phyloP scores from a whole-genome alignment of 2,888 invertebrate species.

The Torymus auratus region DNA sequence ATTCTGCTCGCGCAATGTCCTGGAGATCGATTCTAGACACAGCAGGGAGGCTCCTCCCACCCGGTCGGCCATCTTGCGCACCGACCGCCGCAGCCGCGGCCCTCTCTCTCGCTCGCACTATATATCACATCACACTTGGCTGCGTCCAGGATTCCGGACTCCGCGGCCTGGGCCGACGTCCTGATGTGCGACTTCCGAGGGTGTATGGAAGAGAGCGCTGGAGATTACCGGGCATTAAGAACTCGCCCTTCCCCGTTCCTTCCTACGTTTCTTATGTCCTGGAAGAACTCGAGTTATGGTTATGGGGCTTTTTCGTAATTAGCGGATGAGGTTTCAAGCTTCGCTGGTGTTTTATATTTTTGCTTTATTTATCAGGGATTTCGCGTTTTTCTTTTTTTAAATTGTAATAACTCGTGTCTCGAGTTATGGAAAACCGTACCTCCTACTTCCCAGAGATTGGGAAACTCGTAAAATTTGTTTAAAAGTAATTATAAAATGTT shows the following conservation, averaged over 20 bases:
- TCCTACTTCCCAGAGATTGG: no score
- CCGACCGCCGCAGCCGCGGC: slow-evolving; percentile 65
- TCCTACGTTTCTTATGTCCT: not conserved
- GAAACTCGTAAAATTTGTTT: no score
- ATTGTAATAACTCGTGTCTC: no score
- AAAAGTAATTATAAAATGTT: no score
- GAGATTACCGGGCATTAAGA: not conserved
- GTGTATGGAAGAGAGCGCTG: not conserved
- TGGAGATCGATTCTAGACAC: slow-evolving; percentile 74
- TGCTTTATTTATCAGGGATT: no score
- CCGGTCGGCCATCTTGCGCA: slow-evolving; percentile 75
- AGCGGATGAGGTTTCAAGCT: no score
- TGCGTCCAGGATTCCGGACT: slow-evolving; percentile 67
- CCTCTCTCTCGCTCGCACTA: slow-evolving; percentile 63
- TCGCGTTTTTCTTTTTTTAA: no score
- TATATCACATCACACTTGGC: slow-evolving; percentile 75
- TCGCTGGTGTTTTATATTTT: no score
- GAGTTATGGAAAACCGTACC: no score
- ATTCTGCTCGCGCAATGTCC: slow-evolving; percentile 60
- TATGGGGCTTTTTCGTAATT: no score
- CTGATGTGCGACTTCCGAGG: not conserved
- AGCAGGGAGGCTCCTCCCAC: slow-evolving; percentile 76
- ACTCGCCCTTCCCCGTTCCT: not conserved
- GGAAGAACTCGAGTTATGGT: not conserved
- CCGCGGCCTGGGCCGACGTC: slow-evolving; percentile 15